Evolutionary conservation across 2,888 invertebrate species (phyloP).

Genomic region (Nymphalis polychloros): DNA sequence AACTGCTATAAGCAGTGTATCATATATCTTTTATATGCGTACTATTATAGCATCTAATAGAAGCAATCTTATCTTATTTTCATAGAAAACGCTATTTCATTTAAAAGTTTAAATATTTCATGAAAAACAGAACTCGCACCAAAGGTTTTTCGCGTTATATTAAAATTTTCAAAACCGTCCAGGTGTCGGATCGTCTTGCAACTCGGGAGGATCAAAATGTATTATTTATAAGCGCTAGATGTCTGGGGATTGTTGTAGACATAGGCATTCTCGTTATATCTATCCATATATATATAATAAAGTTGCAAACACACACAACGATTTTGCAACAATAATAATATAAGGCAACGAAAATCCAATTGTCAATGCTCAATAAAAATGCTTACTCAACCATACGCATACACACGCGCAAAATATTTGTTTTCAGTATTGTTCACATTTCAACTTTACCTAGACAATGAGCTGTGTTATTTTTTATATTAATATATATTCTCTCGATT

Average conservation of each 20-base stretch:
- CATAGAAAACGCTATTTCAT: not conserved
- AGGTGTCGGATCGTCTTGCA: conserved; percentile 45
- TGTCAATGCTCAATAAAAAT: too few relatives aligned
- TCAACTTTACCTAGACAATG: too few relatives aligned
- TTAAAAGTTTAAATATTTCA: conserved; percentile 1
- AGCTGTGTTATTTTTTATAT: too few relatives aligned
- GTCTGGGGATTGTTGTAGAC: conserved; percentile 40
- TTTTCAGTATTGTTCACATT: too few relatives aligned
- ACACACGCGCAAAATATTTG: too few relatives aligned
- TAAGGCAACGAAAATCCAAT: not conserved
- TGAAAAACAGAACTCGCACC: conserved; percentile 7
- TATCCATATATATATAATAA: conserved; percentile 14
- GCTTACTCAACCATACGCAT: too few relatives aligned
- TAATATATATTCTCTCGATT: too few relatives aligned
- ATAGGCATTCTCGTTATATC: conserved; percentile 39
- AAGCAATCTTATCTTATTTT: not conserved
- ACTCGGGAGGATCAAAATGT: conserved; percentile 59
- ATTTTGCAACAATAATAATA: conserved; percentile 6
- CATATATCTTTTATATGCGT: too few relatives aligned
- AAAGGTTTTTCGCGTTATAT: conserved; percentile 40
- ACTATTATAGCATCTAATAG: too few relatives aligned
- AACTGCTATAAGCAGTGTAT: too few relatives aligned
- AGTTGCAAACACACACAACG: conserved; percentile 22
- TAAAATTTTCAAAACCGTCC: conserved; percentile 44
- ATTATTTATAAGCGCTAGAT: conserved; percentile 60